Percentiles rank a stretch among this genome's conserved stretches.
These are phyloP conservation scores for Ia io DNA, from an alignment of 2,113 vertebrate species.

Conservation along the genomic window DNA sequence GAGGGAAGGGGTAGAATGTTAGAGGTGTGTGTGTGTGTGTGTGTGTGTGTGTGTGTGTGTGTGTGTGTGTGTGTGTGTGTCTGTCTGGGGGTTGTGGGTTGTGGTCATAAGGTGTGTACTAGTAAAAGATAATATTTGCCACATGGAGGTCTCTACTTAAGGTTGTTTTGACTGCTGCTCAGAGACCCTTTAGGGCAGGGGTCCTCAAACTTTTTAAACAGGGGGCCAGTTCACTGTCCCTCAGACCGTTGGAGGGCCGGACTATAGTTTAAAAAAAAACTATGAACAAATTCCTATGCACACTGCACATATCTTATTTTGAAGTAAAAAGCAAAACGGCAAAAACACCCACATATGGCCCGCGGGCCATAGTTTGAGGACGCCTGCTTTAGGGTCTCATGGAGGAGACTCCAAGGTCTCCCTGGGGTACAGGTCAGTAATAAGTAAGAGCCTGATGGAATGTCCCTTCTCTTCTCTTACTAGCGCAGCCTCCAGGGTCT, in stretches of 20 bases:
- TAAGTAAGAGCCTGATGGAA: neutral
- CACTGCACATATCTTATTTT: too few species aligned
- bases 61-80: neutral
- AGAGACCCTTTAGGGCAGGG: too few species aligned
- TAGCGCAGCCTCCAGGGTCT: neutral
- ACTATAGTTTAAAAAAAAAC: too few species aligned
- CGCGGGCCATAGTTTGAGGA: too few species aligned
- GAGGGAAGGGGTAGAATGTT: neutral
- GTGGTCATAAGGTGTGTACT: neutral
- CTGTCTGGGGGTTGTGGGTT: neutral
- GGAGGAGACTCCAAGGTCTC: neutral
- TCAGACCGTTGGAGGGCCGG: too few species aligned
- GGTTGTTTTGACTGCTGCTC: neutral
- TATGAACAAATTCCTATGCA: too few species aligned
- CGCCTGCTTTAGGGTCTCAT: neutral
- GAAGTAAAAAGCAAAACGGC: too few species aligned
- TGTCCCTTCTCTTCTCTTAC: neutral
- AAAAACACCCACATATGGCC: too few species aligned
- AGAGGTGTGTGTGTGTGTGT: neutral
- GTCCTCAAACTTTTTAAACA: too few species aligned
- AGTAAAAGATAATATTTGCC: neutral
- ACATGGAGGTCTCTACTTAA: neutral
- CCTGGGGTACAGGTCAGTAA: neutral
- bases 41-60: neutral
- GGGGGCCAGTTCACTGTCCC: too few species aligned